Evolutionary conservation across 2,888 invertebrate genomes (phyloP).

Genomic region (Protodeltote pygarga): DNA sequence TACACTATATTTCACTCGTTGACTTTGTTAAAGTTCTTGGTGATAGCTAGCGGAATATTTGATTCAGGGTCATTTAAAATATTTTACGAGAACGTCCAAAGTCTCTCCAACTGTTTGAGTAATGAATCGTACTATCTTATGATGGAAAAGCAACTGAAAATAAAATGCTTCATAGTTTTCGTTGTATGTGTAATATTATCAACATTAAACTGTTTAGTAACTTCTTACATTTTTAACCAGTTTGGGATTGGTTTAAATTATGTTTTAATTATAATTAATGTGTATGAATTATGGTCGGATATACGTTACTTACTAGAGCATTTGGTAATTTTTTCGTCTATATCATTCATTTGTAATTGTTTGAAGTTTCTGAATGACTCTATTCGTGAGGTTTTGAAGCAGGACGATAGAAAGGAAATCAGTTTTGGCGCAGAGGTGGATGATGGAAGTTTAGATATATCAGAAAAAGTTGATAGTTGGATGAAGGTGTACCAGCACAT

Average conservation of each 20-base stretch:
- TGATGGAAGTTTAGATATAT: conserved; percentile 12
- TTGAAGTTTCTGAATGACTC: conserved; percentile 13
- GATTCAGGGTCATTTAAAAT: conserved; percentile 19
- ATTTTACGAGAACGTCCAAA: conserved; percentile 20
- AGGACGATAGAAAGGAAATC: conserved; percentile 10
- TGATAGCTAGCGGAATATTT: conserved; percentile 22
- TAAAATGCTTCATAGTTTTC: conserved; percentile 23
- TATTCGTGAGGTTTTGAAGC: conserved; percentile 16
- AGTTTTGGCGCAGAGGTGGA: background rate
- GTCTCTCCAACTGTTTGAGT: conserved; percentile 12
- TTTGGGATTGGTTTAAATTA: conserved; percentile 8
- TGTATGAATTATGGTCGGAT: conserved; percentile 27
- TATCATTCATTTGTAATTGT: conserved; percentile 13
- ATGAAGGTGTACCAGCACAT: conserved; percentile 27
- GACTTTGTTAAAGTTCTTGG: conserved; percentile 14
- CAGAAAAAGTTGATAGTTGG: conserved; percentile 20
- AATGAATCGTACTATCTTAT: background rate
- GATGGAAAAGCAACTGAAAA: conserved; percentile 12
- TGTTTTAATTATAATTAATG: conserved; percentile 2
- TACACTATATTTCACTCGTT: conserved; percentile 18
- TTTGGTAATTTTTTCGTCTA: conserved; percentile 25
- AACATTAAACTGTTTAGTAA: conserved; percentile 4
- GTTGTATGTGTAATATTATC: conserved; percentile 12
- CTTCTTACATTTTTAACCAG: too few species aligned
- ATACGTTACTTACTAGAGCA: conserved; percentile 23